Percentiles rank a stretch among this genome's conserved stretches.
phyloP scores from a whole-genome alignment of 2,113 vertebrate species.

The Thomomys bottae region DNA sequence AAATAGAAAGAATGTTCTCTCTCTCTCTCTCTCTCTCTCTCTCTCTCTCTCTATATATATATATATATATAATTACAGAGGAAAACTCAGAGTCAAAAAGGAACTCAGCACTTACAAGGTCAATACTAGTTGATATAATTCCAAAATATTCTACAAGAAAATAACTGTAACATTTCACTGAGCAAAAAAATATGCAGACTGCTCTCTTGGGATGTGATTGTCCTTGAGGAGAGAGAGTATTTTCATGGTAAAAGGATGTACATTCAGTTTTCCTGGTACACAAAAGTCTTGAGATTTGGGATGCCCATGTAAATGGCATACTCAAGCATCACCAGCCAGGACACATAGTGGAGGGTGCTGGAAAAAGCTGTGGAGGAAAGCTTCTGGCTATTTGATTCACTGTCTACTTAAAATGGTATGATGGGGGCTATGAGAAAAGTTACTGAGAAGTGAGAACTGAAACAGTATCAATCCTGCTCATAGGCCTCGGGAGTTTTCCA shows the following conservation, averaged over 20 bases:
- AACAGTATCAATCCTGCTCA: constrained; percentile 21
- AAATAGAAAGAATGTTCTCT: constrained; percentile 61
- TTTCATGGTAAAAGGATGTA: constrained; percentile 46
- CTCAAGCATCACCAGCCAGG: neutral
- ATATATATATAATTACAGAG: constrained; percentile 16
- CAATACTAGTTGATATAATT: constrained; percentile 62
- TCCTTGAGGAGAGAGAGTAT: constrained; percentile 49
- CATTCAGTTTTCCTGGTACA: constrained; percentile 39
- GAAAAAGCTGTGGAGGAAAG: constrained; percentile 39
- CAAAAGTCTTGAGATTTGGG: constrained; percentile 24
- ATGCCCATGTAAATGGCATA: too few relatives aligned
- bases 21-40: too few relatives aligned
- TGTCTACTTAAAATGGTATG: constrained; percentile 26
- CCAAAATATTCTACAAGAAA: constrained; percentile 57
- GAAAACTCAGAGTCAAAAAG: constrained; percentile 55
- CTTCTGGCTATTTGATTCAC: constrained; percentile 30
- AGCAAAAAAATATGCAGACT: constrained; percentile 67
- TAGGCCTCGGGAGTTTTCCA: neutral
- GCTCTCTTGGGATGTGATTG: constrained; percentile 52
- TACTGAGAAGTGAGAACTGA: constrained; percentile 23
- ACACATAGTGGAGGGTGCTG: neutral
- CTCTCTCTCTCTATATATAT: too few relatives aligned
- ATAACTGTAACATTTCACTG: constrained; percentile 66
- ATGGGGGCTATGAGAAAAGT: neutral
- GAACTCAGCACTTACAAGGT: constrained; percentile 67